Evolutionary conservation across 2,797 vertebrate species (phyloP).

Genomic region (Champsocephalus gunnari): DNA sequence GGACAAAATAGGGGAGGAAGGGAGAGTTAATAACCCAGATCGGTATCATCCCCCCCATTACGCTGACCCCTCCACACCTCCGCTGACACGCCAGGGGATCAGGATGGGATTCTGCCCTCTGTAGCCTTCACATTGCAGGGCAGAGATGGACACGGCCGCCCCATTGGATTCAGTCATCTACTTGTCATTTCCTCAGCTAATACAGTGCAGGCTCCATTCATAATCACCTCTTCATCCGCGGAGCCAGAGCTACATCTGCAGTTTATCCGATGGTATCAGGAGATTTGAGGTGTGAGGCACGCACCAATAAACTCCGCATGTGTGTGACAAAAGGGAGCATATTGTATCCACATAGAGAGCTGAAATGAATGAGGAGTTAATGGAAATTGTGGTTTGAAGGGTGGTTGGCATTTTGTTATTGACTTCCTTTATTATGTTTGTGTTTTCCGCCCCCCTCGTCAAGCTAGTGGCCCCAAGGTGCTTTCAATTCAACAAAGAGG

Average conservation of each 20-base stretch:
- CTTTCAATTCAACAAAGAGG: constrained; percentile 10
- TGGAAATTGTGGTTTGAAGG: background rate
- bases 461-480: background rate
- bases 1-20: constrained; percentile 23
- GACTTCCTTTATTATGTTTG: constrained; percentile 8
- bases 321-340: constrained; percentile 52
- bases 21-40: constrained; percentile 58
- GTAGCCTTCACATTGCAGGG: constrained; percentile 5
- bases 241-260: constrained; percentile 65
- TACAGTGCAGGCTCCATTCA: constrained; percentile 63
- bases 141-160: constrained; percentile 29
- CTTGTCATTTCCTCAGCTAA: constrained; percentile 78
- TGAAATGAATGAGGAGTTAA: constrained; percentile 24
- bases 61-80: constrained; percentile 52
- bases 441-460: background rate
- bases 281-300: constrained; percentile 56
- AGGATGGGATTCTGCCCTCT: constrained; percentile 27
- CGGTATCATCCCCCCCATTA: constrained; percentile 34
- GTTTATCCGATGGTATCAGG: constrained; percentile 62
- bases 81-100: constrained; percentile 18
- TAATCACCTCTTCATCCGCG: constrained; percentile 50
- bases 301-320: constrained; percentile 32
- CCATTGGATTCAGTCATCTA: constrained; percentile 66
- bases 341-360: constrained; percentile 41
- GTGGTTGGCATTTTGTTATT: constrained; percentile 13